Percentiles rank a stretch among this genome's conserved stretches.
phyloP scores from a whole-genome alignment of 2,888 invertebrate genomes.

The Allygus modestus region DNA sequence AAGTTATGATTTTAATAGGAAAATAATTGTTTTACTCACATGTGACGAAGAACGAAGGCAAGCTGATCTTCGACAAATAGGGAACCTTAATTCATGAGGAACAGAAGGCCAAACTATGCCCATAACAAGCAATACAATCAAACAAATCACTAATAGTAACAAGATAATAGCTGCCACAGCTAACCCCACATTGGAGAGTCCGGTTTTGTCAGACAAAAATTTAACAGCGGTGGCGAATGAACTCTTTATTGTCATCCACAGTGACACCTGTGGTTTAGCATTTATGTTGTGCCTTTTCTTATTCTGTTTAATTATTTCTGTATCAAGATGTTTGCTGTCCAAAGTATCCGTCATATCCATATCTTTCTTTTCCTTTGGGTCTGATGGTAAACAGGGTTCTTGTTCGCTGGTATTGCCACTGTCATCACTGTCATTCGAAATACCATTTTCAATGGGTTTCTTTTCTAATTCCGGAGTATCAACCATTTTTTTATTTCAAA shows the following conservation, averaged over 20 bases:
- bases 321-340: conserved; percentile 55
- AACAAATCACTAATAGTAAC: conserved; percentile 73
- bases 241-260: conserved; percentile 39
- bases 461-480: conserved; percentile 25
- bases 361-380: conserved; percentile 41
- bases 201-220: conserved; percentile 69
- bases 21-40: too few species aligned
- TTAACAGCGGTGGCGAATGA: conserved; percentile 45
- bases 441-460: conserved; percentile 60
- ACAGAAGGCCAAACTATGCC: conserved; percentile 75
- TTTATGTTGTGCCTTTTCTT: conserved; percentile 51
- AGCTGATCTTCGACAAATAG: conserved; percentile 75
- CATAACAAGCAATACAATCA: conserved; percentile 75
- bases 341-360: conserved; percentile 44
- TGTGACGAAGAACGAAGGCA: conserved; percentile 77
- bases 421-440: conserved; percentile 60
- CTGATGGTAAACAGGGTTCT: conserved; percentile 58
- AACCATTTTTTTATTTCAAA: conserved; percentile 4
- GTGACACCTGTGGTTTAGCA: conserved; percentile 41
- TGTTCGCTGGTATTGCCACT: conserved; percentile 57
- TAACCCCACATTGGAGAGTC: conserved; percentile 69
- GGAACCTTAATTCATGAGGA: conserved; percentile 73
- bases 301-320: conserved; percentile 45
- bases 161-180: conserved; percentile 65
- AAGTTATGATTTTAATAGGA: too few species aligned